A percentile compares a stretch with the other conserved stretches of the same genome.
Evolutionary conservation across 2,113 vertebrate species (phyloP).

Genomic region (Arizona elegans): DNA sequence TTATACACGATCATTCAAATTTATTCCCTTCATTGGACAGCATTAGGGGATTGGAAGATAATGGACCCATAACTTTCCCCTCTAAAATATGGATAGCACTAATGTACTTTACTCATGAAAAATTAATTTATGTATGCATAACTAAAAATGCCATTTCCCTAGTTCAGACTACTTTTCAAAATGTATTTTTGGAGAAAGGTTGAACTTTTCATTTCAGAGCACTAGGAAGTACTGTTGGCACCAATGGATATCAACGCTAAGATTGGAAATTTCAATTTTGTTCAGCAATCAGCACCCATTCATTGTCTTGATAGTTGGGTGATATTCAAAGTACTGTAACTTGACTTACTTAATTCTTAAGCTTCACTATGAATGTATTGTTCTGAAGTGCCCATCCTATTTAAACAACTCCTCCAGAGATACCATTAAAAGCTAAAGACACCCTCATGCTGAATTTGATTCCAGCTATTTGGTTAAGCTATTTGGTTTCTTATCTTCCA

Average conservation of each 20-base stretch:
- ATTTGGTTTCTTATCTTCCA: no score
- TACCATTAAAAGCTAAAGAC: not conserved
- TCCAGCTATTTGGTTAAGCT: not conserved
- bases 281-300: not conserved
- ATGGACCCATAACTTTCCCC: not conserved
- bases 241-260: not conserved
- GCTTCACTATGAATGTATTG: not conserved
- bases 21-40: not conserved
- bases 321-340: constrained; percentile 1
- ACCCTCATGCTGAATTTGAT: not conserved
- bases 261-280: not conserved
- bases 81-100: not conserved
- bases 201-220: not conserved
- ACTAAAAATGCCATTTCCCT: not conserved
- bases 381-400: not conserved
- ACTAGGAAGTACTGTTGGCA: not conserved
- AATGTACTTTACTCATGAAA: not conserved
- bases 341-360: not conserved
- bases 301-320: not conserved
- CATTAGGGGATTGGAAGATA: not conserved
- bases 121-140: not conserved
- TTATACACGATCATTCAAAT: not conserved
- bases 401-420: constrained; percentile 17
- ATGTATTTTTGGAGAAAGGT: not conserved
- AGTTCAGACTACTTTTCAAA: not conserved